Conservation (phyloP, 2,113 vertebrate species). For the Cyprinodon tularosa region DNA sequence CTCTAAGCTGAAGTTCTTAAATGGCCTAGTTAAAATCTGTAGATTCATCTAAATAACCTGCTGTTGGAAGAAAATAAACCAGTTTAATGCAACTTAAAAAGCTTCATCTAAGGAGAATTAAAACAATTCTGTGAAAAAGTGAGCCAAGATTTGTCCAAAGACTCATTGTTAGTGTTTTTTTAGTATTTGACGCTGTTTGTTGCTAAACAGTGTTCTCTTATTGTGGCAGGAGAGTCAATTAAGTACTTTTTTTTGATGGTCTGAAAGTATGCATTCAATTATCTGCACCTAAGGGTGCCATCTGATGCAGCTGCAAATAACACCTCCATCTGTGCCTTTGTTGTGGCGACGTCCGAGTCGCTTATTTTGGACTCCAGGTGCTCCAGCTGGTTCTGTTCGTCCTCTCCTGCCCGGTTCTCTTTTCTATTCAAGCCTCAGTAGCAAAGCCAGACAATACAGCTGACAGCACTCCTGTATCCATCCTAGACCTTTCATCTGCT, state of each 20-base stretch:
- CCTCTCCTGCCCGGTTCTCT: slow-evolving; percentile 39
- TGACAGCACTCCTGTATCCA: slow-evolving; percentile 40
- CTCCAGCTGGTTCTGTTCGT: slow-evolving; percentile 45
- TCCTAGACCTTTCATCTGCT: slow-evolving; percentile 28
- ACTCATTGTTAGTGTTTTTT: not conserved
- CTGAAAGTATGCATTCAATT: slow-evolving; percentile 8
- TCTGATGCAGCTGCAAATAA: slow-evolving; percentile 14
- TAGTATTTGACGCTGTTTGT: not conserved
- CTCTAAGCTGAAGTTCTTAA: too few species aligned
- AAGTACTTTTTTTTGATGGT: not conserved
- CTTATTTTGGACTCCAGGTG: slow-evolving; percentile 43
- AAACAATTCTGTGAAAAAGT: not conserved
- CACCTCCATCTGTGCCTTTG: slow-evolving; percentile 4
- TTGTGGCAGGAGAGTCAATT: not conserved
- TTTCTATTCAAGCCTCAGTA: slow-evolving; percentile 42
- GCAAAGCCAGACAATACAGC: slow-evolving; percentile 45
- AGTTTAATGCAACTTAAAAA: too few species aligned
- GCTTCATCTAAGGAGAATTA: too few species aligned
- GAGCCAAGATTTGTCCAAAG: not conserved
- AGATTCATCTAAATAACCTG: not conserved
- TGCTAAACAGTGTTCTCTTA: not conserved
- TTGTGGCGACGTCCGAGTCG: slow-evolving; percentile 4
- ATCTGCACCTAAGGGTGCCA: not conserved
- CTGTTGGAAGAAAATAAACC: not conserved
- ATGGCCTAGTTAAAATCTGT: too few species aligned